Conservation (phyloP, 2,113 vertebrate species). For the Elanus axillaris region DNA sequence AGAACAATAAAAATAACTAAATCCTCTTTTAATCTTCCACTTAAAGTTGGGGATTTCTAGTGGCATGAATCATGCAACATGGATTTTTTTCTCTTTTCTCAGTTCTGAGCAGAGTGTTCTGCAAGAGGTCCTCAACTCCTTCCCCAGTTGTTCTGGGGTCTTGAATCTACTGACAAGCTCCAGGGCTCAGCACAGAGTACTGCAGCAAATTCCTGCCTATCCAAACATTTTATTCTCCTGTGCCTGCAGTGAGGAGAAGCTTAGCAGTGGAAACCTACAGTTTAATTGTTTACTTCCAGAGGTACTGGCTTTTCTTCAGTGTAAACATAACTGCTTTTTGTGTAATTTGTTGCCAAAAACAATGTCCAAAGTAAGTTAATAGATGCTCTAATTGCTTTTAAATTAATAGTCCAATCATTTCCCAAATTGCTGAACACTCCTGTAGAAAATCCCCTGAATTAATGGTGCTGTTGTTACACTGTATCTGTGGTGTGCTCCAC, state of each 20-base stretch:
- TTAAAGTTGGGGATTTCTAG: not conserved
- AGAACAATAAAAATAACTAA: not conserved
- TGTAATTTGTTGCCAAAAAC: slow-evolving; percentile 9
- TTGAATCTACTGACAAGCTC: not conserved
- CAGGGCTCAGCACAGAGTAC: not conserved
- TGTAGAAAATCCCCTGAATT: not conserved
- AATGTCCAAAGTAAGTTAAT: not conserved
- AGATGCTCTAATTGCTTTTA: not conserved
- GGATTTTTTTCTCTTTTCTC: not conserved
- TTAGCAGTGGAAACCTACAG: not conserved
- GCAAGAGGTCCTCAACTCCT: not conserved
- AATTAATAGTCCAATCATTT: slow-evolving; percentile 1
- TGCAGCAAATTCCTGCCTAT: not conserved
- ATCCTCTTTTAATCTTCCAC: not conserved
- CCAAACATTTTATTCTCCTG: slow-evolving; percentile 7
- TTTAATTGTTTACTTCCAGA: slow-evolving; percentile 28
- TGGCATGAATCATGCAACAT: fast-evolving
- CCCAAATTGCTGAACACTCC: not conserved
- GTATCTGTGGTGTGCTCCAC: not conserved
- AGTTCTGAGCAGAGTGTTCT: not conserved
- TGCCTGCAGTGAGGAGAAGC: not conserved
- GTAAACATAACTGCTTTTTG: slow-evolving; percentile 14
- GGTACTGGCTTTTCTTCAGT: not conserved
- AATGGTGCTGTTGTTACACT: not conserved
- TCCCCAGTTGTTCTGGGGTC: not conserved